Percentiles rank a stretch among this genome's conserved stretches.
Evolutionary conservation across 2,888 invertebrate genomes (phyloP).

Genomic region (Mellilla xanthometata): DNA sequence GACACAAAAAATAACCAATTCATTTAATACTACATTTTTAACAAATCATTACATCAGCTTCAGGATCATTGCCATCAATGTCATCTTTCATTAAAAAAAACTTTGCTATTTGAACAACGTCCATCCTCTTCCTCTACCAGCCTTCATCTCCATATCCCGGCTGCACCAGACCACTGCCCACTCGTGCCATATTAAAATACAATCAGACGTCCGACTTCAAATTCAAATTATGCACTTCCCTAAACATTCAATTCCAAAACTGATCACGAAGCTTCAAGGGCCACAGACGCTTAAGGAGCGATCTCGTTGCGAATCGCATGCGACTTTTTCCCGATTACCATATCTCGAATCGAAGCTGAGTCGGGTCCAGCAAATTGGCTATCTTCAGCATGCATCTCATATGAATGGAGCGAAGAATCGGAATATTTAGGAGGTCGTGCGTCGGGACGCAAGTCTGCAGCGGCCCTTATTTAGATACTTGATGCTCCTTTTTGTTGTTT

Average conservation of each 20-base stretch:
- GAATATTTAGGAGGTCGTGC: slow-evolving; percentile 66
- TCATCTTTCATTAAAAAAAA: too few relatives aligned
- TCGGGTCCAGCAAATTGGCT: slow-evolving; percentile 61
- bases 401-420: slow-evolving; percentile 48
- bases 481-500: slow-evolving; percentile 23
- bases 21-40: too few relatives aligned
- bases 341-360: slow-evolving; percentile 63
- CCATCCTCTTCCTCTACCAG: neutral
- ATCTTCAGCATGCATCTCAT: slow-evolving; percentile 69
- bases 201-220: slow-evolving; percentile 15
- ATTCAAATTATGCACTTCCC: slow-evolving; percentile 16
- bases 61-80: too few relatives aligned
- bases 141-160: too few relatives aligned
- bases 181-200: slow-evolving; percentile 12
- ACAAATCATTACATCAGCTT: too few relatives aligned
- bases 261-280: slow-evolving; percentile 21
- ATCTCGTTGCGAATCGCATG: slow-evolving; percentile 31
- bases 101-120: too few relatives aligned
- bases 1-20: too few relatives aligned
- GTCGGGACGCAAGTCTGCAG: slow-evolving; percentile 47
- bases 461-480: slow-evolving; percentile 59
- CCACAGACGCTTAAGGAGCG: slow-evolving; percentile 29
- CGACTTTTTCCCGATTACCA: slow-evolving; percentile 68
- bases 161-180: neutral
- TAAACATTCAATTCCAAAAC: slow-evolving; percentile 20